Base-by-base conservation (phyloP, 2,888 invertebrate species). In the Cryptus armator region DNA sequence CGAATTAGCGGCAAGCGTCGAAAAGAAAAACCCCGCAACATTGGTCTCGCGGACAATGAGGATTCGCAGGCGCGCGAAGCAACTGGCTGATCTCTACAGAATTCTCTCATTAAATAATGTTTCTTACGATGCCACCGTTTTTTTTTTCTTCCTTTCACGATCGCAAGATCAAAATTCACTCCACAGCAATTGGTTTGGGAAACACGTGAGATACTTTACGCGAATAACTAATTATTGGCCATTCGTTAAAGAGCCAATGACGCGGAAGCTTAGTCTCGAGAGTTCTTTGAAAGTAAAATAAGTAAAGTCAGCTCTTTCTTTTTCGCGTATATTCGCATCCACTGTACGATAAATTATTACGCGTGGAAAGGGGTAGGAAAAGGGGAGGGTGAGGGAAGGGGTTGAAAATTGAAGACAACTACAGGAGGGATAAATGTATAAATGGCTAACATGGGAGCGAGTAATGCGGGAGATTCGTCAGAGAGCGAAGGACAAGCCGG, bases 401-500 rank as follows among this genome's bases (percentile, higher is more conserved):
- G 70, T 79, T 48, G 24, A 82, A 67, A 82, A 82, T 82, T 68
- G 67, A 77, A 77, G 74, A 64, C 66, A 66, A 44, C 9, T 43
- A 64, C 59, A 16, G 66, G 24, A 76, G 64, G 59, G 7, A 62
- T 62, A 76, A 80, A 56, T 53, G 66, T 76, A 80, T 64, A 83
- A 83, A 85, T 83, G 85, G 82, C 44, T 32, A 68, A 85, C 82
- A 72, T 62, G 83, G 80, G 64, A 62, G 32, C 46, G 56, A 44
- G 72, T 83, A 83, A 83, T 83, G 83, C 83, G 68, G 51, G 37
- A 85, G 53, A 85, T 85, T 72, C 72, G 80, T 85, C 85, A 84
- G 71, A 77, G 77, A 56, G 56, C 48, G 66, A 81, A 78, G 78
- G 59, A 66, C 59, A 37, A 48, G 19, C n/a, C 12, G 48, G 9